Evolutionary conservation across 2,797 vertebrate genomes (phyloP).

Genomic region (Synanceia verrucosa): DNA sequence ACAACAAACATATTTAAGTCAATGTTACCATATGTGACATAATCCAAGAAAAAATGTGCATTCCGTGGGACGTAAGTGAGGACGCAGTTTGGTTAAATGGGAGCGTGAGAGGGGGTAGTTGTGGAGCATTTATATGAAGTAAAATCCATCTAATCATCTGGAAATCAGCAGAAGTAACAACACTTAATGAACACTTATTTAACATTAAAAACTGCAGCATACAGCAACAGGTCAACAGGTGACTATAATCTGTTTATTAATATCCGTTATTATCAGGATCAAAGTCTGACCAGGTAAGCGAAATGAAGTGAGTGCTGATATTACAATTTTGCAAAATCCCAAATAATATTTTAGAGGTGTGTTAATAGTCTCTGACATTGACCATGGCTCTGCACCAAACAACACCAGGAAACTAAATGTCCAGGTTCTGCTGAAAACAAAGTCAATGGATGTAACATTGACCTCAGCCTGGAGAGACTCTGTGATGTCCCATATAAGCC

Average conservation of each 20-base stretch:
- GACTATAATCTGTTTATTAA: not conserved
- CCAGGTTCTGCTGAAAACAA: slow-evolving; percentile 5
- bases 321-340: not conserved
- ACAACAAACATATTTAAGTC: too few relatives aligned
- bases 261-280: not conserved
- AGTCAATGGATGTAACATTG: not conserved
- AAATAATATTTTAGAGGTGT: not conserved
- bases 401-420: not conserved
- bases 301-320: not conserved
- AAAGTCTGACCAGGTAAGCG: not conserved
- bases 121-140: too few relatives aligned
- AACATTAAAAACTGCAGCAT: not conserved
- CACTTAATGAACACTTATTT: not conserved
- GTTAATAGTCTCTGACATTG: not conserved
- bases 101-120: too few relatives aligned
- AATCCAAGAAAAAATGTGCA: too few relatives aligned
- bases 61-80: too few relatives aligned
- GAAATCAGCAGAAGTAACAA: too few relatives aligned
- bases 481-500: slow-evolving; percentile 20
- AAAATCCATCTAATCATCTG: too few relatives aligned
- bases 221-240: not conserved
- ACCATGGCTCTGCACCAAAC: not conserved
- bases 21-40: too few relatives aligned
- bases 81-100: too few relatives aligned
- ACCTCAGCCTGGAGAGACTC: not conserved